These are phyloP conservation scores for Oreocharis arfaki DNA, from an alignment of 2,113 vertebrate genomes.

Conservation along the genomic window DNA sequence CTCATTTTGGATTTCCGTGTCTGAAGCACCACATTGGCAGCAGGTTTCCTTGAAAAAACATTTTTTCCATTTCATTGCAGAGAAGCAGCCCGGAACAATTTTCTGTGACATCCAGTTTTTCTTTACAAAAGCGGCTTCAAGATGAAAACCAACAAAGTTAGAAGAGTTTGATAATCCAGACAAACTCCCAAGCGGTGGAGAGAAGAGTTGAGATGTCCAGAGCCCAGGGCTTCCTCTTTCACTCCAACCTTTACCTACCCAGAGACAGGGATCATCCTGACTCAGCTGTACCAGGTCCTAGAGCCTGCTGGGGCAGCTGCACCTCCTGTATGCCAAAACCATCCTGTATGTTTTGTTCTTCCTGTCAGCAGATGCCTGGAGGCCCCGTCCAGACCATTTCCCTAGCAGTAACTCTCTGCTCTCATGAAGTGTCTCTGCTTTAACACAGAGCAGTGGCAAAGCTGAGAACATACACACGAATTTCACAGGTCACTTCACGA, in stretches of 20 bases:
- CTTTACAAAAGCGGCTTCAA: neutral
- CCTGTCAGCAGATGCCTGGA: neutral
- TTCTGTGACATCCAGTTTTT: slow-evolving; percentile 46
- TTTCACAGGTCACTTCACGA: neutral
- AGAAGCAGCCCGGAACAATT: neutral
- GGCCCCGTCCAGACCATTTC: neutral
- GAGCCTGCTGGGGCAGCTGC: slow-evolving; percentile 17
- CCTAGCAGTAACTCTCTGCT: neutral
- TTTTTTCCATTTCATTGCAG: slow-evolving; percentile 4
- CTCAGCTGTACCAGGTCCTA: slow-evolving; percentile 44
- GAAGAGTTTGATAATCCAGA: neutral
- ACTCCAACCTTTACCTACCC: slow-evolving; percentile 42
- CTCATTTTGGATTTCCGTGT: slow-evolving; percentile 45
- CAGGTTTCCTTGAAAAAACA: slow-evolving; percentile 22
- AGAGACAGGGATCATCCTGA: slow-evolving; percentile 55
- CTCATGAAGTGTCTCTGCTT: neutral
- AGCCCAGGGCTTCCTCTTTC: neutral
- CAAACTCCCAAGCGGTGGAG: neutral
- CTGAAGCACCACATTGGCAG: slow-evolving; percentile 2
- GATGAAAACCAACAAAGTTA: neutral
- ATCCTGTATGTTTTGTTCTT: slow-evolving; percentile 5
- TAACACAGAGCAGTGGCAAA: neutral
- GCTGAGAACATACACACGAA: neutral
- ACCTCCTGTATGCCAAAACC: neutral
- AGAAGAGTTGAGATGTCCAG: neutral